A percentile compares a stretch with the other conserved stretches of the same genome.
These are phyloP conservation scores for Triops cancriformis DNA, from an alignment of 1,140 invertebrate genomes.

Conservation along the genomic window DNA sequence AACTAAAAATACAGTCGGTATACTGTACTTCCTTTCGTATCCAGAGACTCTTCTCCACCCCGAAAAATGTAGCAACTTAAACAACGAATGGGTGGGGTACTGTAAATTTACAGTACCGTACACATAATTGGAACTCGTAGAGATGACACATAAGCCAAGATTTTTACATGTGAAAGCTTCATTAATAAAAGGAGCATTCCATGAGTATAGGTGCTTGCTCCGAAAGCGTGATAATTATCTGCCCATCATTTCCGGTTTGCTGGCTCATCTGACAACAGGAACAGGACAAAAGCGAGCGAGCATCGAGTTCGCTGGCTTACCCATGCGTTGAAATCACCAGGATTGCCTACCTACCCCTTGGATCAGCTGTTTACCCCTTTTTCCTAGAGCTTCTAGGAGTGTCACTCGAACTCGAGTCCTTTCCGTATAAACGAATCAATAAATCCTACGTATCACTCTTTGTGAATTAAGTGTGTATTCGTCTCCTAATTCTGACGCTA, in stretches of 20 bases:
- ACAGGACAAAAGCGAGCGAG: background rate
- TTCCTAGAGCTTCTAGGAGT: background rate
- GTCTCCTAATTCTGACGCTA: no score
- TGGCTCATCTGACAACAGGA: background rate
- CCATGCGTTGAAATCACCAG: slow-evolving; percentile 12
- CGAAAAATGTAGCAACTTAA: background rate
- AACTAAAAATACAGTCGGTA: no score
- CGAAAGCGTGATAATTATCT: background rate
- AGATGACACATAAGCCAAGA: background rate
- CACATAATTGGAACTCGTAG: background rate
- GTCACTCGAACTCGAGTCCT: no score
- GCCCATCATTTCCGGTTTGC: slow-evolving; percentile 8
- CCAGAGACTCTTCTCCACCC: no score
- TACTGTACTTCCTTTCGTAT: no score
- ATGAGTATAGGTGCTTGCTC: background rate
- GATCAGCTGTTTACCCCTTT: background rate
- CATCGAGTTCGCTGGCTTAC: background rate
- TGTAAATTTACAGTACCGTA: no score
- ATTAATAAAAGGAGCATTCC: background rate
- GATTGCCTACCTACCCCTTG: background rate
- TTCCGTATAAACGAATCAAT: no score
- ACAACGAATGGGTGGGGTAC: background rate
- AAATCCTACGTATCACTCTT: no score
- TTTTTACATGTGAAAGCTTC: background rate
- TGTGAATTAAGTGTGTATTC: no score